phyloP scores from a whole-genome alignment of 2,797 vertebrate genomes.

The Falco naumanni region DNA sequence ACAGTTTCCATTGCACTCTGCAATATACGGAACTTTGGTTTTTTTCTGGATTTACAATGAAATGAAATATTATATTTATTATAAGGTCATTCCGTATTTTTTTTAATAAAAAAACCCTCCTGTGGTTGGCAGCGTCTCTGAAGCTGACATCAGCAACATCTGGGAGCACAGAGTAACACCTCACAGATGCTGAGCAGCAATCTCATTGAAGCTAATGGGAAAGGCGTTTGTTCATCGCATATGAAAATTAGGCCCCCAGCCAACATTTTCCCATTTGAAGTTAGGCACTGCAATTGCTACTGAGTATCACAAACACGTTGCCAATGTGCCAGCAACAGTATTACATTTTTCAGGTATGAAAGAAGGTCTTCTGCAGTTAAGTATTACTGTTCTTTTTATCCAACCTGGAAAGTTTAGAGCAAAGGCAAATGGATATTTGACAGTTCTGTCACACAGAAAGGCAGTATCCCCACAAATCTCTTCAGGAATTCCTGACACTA shows the following conservation, averaged over 20 bases:
- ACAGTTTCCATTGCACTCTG: neutral
- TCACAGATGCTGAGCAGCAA: conserved; percentile 30
- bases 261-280: conserved; percentile 24
- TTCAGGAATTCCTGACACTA: neutral
- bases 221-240: neutral
- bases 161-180: neutral
- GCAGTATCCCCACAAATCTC: neutral
- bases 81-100: neutral
- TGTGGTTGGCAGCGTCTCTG: neutral
- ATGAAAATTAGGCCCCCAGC: conserved; percentile 8
- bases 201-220: neutral
- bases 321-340: conserved; percentile 2
- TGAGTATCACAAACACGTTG: conserved; percentile 2
- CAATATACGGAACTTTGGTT: neutral
- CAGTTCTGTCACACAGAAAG: neutral
- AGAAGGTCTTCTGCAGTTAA: conserved; percentile 1
- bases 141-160: conserved; percentile 41
- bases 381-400: neutral
- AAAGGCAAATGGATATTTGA: conserved; percentile 7
- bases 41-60: neutral
- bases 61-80: neutral
- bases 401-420: neutral
- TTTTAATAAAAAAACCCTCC: neutral
- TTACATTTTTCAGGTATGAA: conserved; percentile 22
- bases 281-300: conserved; percentile 7